These are phyloP conservation scores for Agrochola circellaris DNA, from an alignment of 2,888 invertebrate genomes.

Conservation along the genomic window DNA sequence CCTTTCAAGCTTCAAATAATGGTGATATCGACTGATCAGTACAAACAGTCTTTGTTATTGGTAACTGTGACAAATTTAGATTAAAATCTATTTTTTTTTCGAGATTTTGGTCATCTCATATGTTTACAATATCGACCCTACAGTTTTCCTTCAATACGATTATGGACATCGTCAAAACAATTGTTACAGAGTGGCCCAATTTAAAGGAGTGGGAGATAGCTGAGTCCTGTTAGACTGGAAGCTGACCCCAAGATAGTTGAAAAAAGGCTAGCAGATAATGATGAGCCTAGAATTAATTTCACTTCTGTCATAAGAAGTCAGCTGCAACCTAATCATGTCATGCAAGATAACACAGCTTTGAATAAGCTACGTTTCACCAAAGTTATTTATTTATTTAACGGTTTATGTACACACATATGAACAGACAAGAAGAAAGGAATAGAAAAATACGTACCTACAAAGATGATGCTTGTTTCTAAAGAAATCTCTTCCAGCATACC, in stretches of 20 bases:
- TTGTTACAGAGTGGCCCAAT: background rate
- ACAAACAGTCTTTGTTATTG: background rate
- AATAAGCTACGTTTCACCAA: background rate
- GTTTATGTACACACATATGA: no score
- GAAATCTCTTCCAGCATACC: no score
- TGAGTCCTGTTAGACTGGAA: background rate
- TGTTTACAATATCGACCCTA: background rate
- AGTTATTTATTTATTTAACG: no score
- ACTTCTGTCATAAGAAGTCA: background rate
- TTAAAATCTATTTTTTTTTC: no score
- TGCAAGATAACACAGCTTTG: background rate
- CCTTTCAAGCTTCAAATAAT: conserved; percentile 23
- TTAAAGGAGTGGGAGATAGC: background rate
- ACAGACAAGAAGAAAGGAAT: no score
- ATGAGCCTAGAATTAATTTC: background rate
- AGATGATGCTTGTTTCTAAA: no score
- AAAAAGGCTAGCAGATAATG: background rate
- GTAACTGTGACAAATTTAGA: background rate
- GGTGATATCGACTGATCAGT: background rate
- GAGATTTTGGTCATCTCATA: background rate
- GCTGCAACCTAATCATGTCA: background rate
- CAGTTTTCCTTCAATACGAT: background rate
- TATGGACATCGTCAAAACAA: background rate
- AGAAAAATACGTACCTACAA: no score
- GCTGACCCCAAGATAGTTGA: background rate